Evolutionary conservation across 1,140 invertebrate genomes (phyloP).

Genomic region (Hydropsyche tenuis): DNA sequence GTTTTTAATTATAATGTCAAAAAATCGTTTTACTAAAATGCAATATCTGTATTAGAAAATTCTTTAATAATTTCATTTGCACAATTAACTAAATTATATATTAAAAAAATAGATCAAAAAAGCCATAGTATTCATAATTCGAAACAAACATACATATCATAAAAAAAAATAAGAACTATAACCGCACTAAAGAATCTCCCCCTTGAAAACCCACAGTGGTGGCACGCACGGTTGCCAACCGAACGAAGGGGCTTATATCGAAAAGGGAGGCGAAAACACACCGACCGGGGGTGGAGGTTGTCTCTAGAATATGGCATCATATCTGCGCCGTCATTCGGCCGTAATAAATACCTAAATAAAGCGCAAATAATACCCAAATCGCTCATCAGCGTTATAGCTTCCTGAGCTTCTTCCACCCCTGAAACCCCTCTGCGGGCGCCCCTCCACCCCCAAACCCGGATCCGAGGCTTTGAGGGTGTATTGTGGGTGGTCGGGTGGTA

Average conservation of each 20-base stretch:
- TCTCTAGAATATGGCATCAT: constrained; percentile 53
- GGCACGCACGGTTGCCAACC: constrained; percentile 1
- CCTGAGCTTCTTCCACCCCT: constrained; percentile 43
- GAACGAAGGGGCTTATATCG: neutral
- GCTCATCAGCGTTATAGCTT: constrained; percentile 58
- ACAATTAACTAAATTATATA: no score
- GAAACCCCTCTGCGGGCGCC: constrained; percentile 30
- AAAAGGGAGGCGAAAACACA: no score
- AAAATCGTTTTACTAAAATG: no score
- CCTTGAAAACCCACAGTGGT: neutral
- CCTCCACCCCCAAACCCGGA: neutral
- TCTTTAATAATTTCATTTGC: no score
- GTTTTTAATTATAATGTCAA: no score
- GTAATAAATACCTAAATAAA: constrained; percentile 66
- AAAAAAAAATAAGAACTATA: constrained; percentile 8
- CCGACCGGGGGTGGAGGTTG: neutral
- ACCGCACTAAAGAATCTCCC: constrained; percentile 5
- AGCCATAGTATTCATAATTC: no score
- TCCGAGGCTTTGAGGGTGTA: neutral
- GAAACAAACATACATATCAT: neutral
- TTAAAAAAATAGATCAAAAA: no score
- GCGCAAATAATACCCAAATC: constrained; percentile 66
- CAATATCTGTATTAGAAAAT: no score
- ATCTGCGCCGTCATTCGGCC: constrained; percentile 63
- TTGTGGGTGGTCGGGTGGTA: constrained; percentile 55